Evolutionary conservation across 2,888 invertebrate genomes (phyloP).

Genomic region (Abscondita cerata): DNA sequence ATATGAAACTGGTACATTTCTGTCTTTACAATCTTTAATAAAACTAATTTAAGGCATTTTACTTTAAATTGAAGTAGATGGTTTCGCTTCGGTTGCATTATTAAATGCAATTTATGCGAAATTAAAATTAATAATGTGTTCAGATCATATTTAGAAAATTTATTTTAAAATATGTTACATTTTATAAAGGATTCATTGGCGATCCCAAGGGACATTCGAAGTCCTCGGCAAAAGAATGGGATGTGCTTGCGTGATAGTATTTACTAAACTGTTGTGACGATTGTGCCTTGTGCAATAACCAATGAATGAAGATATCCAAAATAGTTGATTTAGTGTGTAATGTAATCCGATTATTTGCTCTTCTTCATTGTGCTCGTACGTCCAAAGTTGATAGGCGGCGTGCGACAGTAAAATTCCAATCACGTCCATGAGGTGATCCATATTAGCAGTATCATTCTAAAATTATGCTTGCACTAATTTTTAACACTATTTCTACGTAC

Average conservation of each 20-base stretch:
- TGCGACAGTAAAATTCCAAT: constrained; percentile 89
- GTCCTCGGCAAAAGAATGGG: constrained; percentile 11
- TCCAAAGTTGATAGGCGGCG: constrained; percentile 78
- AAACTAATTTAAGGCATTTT: neutral
- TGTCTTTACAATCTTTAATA: neutral
- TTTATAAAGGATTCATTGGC: constrained; percentile 12
- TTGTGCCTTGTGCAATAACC: neutral
- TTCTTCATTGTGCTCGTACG: constrained; percentile 68
- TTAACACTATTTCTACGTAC: too few species aligned
- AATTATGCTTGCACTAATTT: neutral
- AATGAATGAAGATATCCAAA: constrained; percentile 52
- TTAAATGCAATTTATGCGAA: neutral
- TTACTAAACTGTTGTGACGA: neutral
- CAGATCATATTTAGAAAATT: neutral
- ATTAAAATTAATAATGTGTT: neutral
- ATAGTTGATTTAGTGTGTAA: constrained; percentile 66
- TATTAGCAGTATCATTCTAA: neutral
- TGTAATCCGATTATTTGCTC: constrained; percentile 73
- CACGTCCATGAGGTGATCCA: constrained; percentile 92
- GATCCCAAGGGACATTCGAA: constrained; percentile 19
- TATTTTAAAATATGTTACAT: constrained; percentile 19
- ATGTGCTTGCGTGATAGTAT: neutral
- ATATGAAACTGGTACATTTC: too few species aligned
- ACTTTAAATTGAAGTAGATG: constrained; percentile 1
- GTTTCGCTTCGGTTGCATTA: neutral